A percentile compares a stretch with the other conserved stretches of the same genome.
Conservation (phyloP, 2,113 vertebrate species). For the Holacanthus passer region DNA sequence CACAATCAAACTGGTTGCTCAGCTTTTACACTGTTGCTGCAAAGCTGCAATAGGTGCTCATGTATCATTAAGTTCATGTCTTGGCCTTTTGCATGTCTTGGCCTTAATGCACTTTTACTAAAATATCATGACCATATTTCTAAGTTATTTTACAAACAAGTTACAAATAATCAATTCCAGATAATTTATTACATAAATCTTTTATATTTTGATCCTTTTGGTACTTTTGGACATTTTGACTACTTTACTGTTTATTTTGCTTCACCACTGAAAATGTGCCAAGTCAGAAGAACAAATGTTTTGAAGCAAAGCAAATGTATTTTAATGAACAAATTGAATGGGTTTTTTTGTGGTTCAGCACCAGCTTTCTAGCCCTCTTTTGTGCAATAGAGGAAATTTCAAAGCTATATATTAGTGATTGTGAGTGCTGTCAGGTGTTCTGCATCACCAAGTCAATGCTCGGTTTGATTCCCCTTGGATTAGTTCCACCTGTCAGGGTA, state of each 20-base stretch:
- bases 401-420: neutral
- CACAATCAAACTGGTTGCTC: neutral
- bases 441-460: neutral
- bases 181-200: neutral
- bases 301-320: neutral
- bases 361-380: neutral
- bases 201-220: constrained; percentile 17
- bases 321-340: neutral
- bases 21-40: neutral
- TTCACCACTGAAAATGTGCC: constrained; percentile 20
- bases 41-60: neutral
- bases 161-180: constrained; percentile 13
- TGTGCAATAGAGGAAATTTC: neutral
- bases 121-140: too few relatives aligned
- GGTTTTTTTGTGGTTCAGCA: neutral
- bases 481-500: neutral
- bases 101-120: constrained; percentile 16
- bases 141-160: too few relatives aligned
- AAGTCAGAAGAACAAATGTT: constrained; percentile 6
- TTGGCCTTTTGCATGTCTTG: too few relatives aligned
- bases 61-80: neutral
- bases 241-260: neutral
- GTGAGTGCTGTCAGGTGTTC: neutral
- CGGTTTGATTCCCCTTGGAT: neutral
- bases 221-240: constrained; percentile 35